These are phyloP conservation scores for Leptinotarsa undecemlineata DNA, from an alignment of 1,140 invertebrate species.

Conservation along the genomic window DNA sequence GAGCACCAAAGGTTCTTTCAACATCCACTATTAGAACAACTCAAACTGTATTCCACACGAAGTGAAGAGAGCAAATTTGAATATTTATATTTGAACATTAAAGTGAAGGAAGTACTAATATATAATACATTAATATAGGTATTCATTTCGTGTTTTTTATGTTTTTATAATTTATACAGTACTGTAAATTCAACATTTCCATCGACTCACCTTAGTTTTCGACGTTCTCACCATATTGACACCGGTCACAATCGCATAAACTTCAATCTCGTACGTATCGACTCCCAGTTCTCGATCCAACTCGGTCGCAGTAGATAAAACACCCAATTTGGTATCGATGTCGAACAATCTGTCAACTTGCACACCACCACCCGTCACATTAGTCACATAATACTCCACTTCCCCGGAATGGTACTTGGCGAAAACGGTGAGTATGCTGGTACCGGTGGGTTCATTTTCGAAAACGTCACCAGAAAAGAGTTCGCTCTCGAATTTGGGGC, in stretches of 20 bases:
- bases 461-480: constrained; percentile 73
- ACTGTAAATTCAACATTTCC: too few relatives aligned
- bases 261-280: constrained; percentile 79
- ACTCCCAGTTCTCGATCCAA: constrained; percentile 85
- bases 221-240: constrained; percentile 69
- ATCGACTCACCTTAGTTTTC: constrained; percentile 75
- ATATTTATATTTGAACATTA: too few relatives aligned
- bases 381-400: constrained; percentile 91
- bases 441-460: constrained; percentile 87
- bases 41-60: too few relatives aligned
- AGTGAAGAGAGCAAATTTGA: too few relatives aligned
- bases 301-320: constrained; percentile 80
- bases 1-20: too few relatives aligned
- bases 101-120: too few relatives aligned
- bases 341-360: constrained; percentile 85
- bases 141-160: too few relatives aligned
- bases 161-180: too few relatives aligned
- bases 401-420: constrained; percentile 65
- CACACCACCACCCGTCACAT: constrained; percentile 76
- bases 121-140: too few relatives aligned
- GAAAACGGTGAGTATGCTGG: constrained; percentile 77
- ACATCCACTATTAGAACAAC: too few relatives aligned
- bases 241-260: constrained; percentile 74
- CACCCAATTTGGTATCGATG: constrained; percentile 86
- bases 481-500: constrained; percentile 68